phyloP scores from a whole-genome alignment of 30 jellyfish, hydroid and myxozoan species.

The Pelagia noctiluca region DNA sequence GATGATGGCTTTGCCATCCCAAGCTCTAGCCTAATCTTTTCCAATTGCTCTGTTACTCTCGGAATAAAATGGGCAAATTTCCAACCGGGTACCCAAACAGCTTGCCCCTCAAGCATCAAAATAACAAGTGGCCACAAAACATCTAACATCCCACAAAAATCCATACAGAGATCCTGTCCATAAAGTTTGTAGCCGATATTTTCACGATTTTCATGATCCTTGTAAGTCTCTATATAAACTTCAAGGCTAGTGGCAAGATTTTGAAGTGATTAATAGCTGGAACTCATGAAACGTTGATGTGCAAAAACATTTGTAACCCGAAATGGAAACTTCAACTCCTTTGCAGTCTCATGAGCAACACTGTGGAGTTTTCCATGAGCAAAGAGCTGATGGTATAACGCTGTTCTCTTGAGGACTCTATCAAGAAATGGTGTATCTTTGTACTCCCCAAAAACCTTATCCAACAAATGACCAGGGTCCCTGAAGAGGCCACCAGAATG shows the following conservation, averaged over 20 bases:
- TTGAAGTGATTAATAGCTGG: slow-evolving; percentile 9
- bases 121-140: slow-evolving; percentile 43
- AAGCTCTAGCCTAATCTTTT: not conserved
- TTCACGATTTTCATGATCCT: slow-evolving; percentile 56
- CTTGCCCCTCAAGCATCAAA: slow-evolving; percentile 42
- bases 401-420: slow-evolving; percentile 9
- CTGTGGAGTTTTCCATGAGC: slow-evolving; percentile 27
- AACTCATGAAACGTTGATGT: slow-evolving; percentile 31
- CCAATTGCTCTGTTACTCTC: slow-evolving; percentile 10
- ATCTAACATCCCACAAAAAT: slow-evolving; percentile 33
- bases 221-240: slow-evolving; percentile 51
- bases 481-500: slow-evolving; percentile 36
- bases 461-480: slow-evolving; percentile 21
- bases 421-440: not conserved
- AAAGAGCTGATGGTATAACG: slow-evolving; percentile 24
- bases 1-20: slow-evolving; percentile 11
- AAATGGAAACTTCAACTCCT: slow-evolving; percentile 20
- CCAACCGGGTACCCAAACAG: slow-evolving; percentile 63
- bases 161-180: slow-evolving; percentile 49
- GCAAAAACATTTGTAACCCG: slow-evolving; percentile 10
- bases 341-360: slow-evolving; percentile 37
- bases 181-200: slow-evolving; percentile 41
- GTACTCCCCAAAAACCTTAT: not conserved
- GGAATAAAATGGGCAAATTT: slow-evolving; percentile 32
- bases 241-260: slow-evolving; percentile 25